Conservation (phyloP, 2,113 vertebrate species). For the Tetrao urogallus region DNA sequence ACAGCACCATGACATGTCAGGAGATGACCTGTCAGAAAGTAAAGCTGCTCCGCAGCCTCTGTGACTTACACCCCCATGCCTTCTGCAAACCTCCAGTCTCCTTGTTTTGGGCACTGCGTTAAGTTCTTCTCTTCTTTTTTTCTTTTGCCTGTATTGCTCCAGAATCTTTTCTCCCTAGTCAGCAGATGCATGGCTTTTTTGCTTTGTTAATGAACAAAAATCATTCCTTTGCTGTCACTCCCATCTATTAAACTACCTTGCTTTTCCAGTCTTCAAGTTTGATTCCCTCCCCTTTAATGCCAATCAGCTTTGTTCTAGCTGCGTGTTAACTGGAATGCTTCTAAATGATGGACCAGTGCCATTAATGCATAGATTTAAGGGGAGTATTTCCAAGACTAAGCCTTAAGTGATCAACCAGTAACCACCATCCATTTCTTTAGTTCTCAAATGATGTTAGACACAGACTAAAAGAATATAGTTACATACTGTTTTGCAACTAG, state of each 20-base stretch:
- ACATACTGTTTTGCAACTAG: background rate
- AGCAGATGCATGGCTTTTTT: accelerated
- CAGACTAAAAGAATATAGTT: background rate
- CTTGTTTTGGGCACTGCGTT: background rate
- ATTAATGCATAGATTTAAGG: background rate
- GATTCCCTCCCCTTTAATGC: background rate
- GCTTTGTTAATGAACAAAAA: accelerated
- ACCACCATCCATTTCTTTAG: background rate
- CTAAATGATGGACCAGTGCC: too few relatives aligned
- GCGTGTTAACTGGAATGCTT: background rate
- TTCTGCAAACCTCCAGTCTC: background rate
- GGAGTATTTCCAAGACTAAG: background rate
- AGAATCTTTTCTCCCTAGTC: accelerated
- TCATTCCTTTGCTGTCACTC: background rate
- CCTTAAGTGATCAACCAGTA: background rate
- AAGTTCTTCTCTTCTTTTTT: background rate
- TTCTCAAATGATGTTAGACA: background rate
- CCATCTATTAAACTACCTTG: background rate
- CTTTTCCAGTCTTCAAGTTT: background rate
- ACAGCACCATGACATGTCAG: accelerated
- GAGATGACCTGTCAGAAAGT: too few relatives aligned
- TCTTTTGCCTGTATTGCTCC: background rate
- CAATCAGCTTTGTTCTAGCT: background rate
- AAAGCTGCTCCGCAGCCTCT: too few relatives aligned
- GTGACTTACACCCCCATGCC: too few relatives aligned